Evolutionary conservation across 2,797 vertebrate genomes (phyloP).

Genomic region (Sciurus vulgaris): DNA sequence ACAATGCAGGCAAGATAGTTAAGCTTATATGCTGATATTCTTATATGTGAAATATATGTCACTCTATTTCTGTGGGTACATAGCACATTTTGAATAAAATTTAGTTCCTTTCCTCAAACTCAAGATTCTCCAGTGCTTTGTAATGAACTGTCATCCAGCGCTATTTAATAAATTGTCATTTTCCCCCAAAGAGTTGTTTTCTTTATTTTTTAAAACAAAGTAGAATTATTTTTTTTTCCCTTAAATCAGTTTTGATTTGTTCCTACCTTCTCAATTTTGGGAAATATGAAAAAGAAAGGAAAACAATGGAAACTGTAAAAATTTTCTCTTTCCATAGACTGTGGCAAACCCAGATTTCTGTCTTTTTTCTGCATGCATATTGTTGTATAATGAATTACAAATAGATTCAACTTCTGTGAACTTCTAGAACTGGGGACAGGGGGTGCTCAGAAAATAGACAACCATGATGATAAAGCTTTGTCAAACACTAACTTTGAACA

Average conservation of each 20-base stretch:
- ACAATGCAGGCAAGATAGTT: neutral
- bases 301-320: neutral
- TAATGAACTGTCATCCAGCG: neutral
- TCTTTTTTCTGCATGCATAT: neutral
- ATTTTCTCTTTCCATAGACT: neutral
- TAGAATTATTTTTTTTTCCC: neutral
- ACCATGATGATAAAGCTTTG: constrained; percentile 81
- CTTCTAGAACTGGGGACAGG: constrained; percentile 71
- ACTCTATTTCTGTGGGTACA: neutral
- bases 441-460: constrained; percentile 72
- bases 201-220: neutral
- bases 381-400: constrained; percentile 76
- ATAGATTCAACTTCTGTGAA: constrained; percentile 76
- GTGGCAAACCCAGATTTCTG: neutral
- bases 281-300: neutral
- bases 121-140: neutral
- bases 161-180: neutral
- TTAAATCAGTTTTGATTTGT: neutral
- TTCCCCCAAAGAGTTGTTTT: neutral
- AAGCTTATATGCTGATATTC: neutral
- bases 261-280: neutral
- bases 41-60: neutral
- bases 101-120: neutral
- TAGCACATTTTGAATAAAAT: neutral
- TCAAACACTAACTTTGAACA: constrained; percentile 82